phyloP scores from a whole-genome alignment of 1,140 invertebrate species.

The Aphaenogaster ashmeadi region DNA sequence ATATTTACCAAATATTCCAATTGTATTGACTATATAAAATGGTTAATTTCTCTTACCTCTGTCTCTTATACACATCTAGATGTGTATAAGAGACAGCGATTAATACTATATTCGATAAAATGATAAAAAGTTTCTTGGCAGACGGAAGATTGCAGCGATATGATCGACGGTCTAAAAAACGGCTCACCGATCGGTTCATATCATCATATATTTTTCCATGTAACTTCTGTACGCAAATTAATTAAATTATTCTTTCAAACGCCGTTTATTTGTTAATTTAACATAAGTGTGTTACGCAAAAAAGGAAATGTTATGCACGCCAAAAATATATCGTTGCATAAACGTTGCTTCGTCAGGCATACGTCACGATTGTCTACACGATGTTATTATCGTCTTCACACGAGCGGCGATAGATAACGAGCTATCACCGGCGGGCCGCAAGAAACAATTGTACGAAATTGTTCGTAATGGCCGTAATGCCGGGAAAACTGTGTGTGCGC shows the following conservation, averaged over 20 bases:
- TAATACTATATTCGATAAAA: slow-evolving; percentile 6
- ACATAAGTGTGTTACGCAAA: neutral
- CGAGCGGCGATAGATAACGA: neutral
- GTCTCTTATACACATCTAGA: no score
- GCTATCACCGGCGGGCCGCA: neutral
- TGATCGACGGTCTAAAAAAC: neutral
- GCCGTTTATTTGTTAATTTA: neutral
- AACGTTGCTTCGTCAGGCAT: neutral
- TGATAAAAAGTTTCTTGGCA: neutral
- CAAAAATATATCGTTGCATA: slow-evolving; percentile 9
- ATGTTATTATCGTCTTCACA: neutral
- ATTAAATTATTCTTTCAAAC: neutral
- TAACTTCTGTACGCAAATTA: no score
- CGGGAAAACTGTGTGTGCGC: slow-evolving; percentile 13
- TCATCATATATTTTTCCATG: neutral
- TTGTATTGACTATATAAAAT: no score
- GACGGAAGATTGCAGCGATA: neutral
- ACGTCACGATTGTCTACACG: neutral
- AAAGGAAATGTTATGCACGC: neutral
- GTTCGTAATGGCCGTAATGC: neutral
- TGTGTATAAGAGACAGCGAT: no score
- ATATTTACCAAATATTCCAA: no score
- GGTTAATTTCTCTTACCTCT: no score
- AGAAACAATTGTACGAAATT: slow-evolving; percentile 4
- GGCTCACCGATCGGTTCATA: neutral